Base-by-base conservation (phyloP, 1,140 invertebrate genomes). In the Diploscapter pachys region DNA sequence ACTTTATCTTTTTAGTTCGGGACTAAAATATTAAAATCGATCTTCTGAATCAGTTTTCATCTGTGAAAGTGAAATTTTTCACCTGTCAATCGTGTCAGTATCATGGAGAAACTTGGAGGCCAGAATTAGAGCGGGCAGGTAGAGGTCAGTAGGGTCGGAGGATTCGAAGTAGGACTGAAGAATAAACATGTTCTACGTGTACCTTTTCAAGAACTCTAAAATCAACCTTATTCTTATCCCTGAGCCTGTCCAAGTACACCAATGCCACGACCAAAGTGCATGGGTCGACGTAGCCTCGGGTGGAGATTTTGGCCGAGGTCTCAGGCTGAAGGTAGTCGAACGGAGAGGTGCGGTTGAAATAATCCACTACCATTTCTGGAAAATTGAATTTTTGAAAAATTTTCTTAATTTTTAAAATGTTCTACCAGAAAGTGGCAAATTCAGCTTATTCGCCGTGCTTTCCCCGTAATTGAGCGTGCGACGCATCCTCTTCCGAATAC, bases 91-190 rank as follows among this genome's bases (percentile, higher is more conserved):
- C 11, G 49, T 59, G 63, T 76, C 75, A 11, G 75, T 11, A 65
- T 84, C 82, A 61, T 85, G 79, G 8, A 84, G 67, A 63, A 78
- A 84, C 65, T 84, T 84, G 3, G 77, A 80, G 9, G 82, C 82
- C 9, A 85, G 61, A 48, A 84, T 74, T 4, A 84, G 61, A 52
- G 82, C 74, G n/a, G 81, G 78, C 2, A 85, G 63, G 63, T 80
- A 85, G 13, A 84, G 75, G 13, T 85, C 72, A 57, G 71, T 67
- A 9, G 82, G 80, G 61, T 81, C 76, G n/a, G 76, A 78, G 9
- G 68, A 53, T 55, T 79, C 70, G 72, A 85, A 84, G 51, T 67
- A 71, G 5, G 71, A 63, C 66, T 70, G 55, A 54, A 68, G 56
- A 68, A 65, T 13, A 65, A 65, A 65, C 1, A 8, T 2, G 31